phyloP scores from a whole-genome alignment of 2,113 vertebrate genomes.

The Aegotheles bennettii region DNA sequence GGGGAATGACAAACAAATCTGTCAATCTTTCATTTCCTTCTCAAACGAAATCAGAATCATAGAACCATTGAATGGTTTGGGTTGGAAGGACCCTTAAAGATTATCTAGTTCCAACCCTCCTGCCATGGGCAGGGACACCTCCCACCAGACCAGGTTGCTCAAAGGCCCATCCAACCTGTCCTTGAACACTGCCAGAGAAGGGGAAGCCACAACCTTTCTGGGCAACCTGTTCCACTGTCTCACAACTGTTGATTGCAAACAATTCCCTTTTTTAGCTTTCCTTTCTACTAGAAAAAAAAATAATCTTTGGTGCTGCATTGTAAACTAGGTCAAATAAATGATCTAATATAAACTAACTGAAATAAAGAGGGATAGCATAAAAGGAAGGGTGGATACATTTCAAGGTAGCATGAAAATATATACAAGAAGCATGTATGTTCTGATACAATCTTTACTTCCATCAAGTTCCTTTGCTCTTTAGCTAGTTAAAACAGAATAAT shows the following conservation, averaged over 20 bases:
- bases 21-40: background rate
- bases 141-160: no score
- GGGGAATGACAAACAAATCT: background rate
- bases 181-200: no score
- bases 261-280: background rate
- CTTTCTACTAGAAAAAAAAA: background rate
- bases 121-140: no score
- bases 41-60: background rate
- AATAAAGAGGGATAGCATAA: background rate
- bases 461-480: background rate
- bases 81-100: no score
- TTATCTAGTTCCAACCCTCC: no score
- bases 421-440: background rate
- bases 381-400: background rate
- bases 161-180: no score
- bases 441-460: background rate
- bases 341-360: background rate
- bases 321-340: background rate
- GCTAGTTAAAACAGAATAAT: background rate
- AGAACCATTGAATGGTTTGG: no score
- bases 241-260: background rate
- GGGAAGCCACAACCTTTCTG: no score
- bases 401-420: background rate
- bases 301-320: background rate
- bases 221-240: no score